Evolutionary conservation across 2,797 vertebrate species (phyloP).

Genomic region (Hippopotamyrus pictus): DNA sequence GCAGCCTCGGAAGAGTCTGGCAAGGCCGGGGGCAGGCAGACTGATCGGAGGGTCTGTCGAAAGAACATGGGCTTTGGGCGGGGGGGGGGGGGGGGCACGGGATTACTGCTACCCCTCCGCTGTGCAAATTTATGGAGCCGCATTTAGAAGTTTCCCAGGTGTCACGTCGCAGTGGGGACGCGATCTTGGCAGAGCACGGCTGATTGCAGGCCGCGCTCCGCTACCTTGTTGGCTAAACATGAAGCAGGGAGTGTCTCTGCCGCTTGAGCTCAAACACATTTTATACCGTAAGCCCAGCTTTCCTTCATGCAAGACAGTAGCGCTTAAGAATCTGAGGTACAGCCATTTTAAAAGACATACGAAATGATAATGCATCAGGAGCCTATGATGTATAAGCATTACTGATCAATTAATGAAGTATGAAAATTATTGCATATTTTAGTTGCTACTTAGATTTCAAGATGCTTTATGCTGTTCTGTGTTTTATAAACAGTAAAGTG

Average conservation of each 20-base stretch:
- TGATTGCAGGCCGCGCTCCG: neutral
- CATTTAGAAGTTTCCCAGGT: neutral
- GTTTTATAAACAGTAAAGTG: neutral
- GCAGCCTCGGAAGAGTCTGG: neutral
- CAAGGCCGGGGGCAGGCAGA: neutral
- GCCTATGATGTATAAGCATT: neutral
- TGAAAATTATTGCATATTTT: neutral
- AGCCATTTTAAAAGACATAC: neutral
- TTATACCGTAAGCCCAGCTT: conserved; percentile 25
- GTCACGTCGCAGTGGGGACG: neutral
- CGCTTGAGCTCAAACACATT: conserved; percentile 11
- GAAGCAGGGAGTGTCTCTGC: neutral
- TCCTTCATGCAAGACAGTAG: conserved; percentile 17
- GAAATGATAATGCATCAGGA: neutral
- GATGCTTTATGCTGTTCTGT: neutral
- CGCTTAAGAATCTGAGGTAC: neutral
- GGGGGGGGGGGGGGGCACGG: neutral
- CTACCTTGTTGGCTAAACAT: neutral
- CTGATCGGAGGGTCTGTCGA: neutral
- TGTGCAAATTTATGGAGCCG: neutral
- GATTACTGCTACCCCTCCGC: neutral
- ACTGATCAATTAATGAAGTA: neutral
- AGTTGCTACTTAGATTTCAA: neutral
- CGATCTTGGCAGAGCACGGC: neutral
- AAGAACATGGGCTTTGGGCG: neutral